A percentile compares a stretch with the other conserved stretches of the same genome.
These are phyloP conservation scores for Lepilemur ruficaudatus DNA, from an alignment of 2,797 vertebrate genomes.

Conservation along the genomic window DNA sequence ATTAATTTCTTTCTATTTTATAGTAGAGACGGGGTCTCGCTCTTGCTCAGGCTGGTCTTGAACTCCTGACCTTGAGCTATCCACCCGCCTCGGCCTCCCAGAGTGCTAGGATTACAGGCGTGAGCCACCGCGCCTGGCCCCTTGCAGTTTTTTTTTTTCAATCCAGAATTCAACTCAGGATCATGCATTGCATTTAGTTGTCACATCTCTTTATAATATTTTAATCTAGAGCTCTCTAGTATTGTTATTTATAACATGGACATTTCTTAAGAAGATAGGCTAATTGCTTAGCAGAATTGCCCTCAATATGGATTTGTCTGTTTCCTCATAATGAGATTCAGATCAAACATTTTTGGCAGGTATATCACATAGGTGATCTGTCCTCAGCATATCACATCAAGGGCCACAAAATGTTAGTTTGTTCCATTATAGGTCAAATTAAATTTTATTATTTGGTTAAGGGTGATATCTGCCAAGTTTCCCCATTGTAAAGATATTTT, in stretches of 20 bases:
- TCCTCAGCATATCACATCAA: neutral
- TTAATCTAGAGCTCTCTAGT: neutral
- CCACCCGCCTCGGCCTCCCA: no score
- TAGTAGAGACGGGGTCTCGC: no score
- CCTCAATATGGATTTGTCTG: neutral
- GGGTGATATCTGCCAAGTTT: neutral
- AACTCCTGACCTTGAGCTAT: no score
- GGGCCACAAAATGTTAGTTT: neutral
- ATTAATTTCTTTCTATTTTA: no score
- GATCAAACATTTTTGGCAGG: neutral
- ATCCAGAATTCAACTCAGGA: neutral
- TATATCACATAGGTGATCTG: neutral
- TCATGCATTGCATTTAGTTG: neutral
- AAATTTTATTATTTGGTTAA: neutral
- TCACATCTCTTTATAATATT: neutral
- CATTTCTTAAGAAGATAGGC: neutral
- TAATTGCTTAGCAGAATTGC: neutral
- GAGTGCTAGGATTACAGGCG: no score
- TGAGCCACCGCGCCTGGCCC: no score
- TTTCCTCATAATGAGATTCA: neutral
- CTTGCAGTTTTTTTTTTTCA: no score
- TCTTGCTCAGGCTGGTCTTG: no score
- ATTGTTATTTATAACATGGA: neutral
- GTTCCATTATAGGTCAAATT: neutral
- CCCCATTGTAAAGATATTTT: neutral